Conservation (phyloP, 2,888 invertebrate genomes). For the Melieria omissa region DNA sequence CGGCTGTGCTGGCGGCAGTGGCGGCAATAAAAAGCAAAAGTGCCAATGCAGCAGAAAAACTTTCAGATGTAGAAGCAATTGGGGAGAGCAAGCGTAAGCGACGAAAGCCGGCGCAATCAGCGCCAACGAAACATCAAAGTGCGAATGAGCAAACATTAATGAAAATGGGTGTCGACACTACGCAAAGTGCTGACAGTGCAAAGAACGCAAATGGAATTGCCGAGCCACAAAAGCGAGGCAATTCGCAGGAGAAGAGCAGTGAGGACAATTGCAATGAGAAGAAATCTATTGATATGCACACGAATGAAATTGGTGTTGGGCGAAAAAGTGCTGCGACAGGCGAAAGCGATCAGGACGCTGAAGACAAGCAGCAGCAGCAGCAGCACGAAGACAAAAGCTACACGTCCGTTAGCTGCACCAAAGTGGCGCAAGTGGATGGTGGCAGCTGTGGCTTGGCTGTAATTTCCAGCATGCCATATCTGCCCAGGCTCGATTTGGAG, state of each 20-base stretch:
- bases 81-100: constrained; percentile 16
- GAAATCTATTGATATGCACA: too few species aligned
- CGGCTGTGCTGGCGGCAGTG: not conserved
- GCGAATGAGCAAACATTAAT: constrained; percentile 41
- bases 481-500: constrained; percentile 46
- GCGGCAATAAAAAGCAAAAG: constrained; percentile 42
- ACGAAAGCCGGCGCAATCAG: constrained; percentile 38
- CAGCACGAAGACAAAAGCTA: too few species aligned
- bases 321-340: not conserved
- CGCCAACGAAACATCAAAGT: constrained; percentile 41
- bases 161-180: constrained; percentile 29
- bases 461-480: constrained; percentile 26
- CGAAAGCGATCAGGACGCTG: constrained; percentile 10
- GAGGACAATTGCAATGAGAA: constrained; percentile 29
- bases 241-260: constrained; percentile 36
- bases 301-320: constrained; percentile 11
- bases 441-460: constrained; percentile 14
- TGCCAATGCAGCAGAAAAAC: constrained; percentile 46
- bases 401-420: not conserved
- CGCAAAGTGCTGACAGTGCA: constrained; percentile 46
- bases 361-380: not conserved
- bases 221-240: not conserved
- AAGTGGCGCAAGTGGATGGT: not conserved
- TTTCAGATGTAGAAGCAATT: constrained; percentile 18
- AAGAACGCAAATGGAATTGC: constrained; percentile 31